Evolutionary conservation across 1,140 invertebrate genomes (phyloP), one percentile per base, ranked within the genome.

Genomic region (Drosophila novamexicana): DNA sequence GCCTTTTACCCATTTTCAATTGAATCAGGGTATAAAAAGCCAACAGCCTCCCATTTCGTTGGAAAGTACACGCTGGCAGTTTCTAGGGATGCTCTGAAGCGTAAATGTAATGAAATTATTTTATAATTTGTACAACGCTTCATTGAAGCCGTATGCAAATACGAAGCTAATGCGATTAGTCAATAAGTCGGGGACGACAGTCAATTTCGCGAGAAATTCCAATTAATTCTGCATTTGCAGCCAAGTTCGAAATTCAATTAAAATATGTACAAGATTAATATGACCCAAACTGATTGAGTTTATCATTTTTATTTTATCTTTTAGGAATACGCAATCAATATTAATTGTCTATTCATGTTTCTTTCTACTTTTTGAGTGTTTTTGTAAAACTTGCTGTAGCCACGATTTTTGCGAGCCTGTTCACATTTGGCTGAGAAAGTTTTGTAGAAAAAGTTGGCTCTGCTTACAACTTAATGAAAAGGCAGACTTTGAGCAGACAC

Each of bases 151-250:
- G 62, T 54, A 42, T 16, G 42, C 40, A 65, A 67, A 75, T 76
- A 52, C 16, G 42, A 29, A 34, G 66, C 77, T 88, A 88, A 88
- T 88, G 54, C 73, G 83, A 88, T 88, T 88, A 88, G 58, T 42
- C 37, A 22, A 40, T 50, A 74, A 70, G 67, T 70, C 52, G 57
- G 68, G 32, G 14, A 37, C 32, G 66, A 10, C 39, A 63, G 59
- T 36, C 68, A 36, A 58, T 50, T 22, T 32, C 49, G 32, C 42
- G 62, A 77, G 62, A 83, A 50, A 71, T 86, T 77, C 89, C 66
- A 84, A 89, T 88, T 88, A 89, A 88, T 89, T 84, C 67, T 68
- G 61, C 84, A 80, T 88, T 88, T 80, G 77, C 52, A 81, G 69
- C 57, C 42, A 36, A 77, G 66, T 62, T 77, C 54, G 64, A 80